phyloP scores from a whole-genome alignment of 2,113 vertebrate species.

The Ameiurus melas region DNA sequence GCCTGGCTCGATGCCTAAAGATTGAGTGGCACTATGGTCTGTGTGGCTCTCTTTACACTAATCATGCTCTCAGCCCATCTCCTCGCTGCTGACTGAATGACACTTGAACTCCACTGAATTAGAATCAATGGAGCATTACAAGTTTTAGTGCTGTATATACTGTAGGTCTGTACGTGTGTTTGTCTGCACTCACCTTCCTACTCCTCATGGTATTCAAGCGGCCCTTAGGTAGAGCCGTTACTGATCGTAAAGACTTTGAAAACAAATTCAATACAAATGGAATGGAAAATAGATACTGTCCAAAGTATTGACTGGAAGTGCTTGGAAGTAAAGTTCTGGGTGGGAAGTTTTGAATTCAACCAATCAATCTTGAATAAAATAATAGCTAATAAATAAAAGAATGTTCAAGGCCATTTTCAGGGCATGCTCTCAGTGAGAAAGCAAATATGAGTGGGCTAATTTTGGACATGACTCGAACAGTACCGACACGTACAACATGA shows the following conservation, averaged over 20 bases:
- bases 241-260: background rate
- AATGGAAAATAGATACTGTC: background rate
- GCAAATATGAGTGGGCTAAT: background rate
- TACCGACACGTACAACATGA: background rate
- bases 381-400: background rate
- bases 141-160: conserved; percentile 16
- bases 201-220: background rate
- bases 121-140: conserved; percentile 40
- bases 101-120: conserved; percentile 45
- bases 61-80: conserved; percentile 33
- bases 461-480: background rate
- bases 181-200: background rate
- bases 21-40: conserved; percentile 22
- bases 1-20: conserved; percentile 24
- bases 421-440: background rate
- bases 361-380: background rate
- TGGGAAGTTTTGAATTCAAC: background rate
- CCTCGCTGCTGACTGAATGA: conserved; percentile 41
- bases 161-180: background rate
- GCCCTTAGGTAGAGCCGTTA: background rate
- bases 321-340: background rate
- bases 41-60: conserved; percentile 27
- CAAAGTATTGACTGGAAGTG: background rate
- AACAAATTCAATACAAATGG: background rate
- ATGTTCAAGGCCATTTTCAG: conserved; percentile 10